Evolutionary conservation across 2,888 invertebrate species (phyloP), one percentile per base, ranked within the genome.

Genomic region (Labia minor): DNA sequence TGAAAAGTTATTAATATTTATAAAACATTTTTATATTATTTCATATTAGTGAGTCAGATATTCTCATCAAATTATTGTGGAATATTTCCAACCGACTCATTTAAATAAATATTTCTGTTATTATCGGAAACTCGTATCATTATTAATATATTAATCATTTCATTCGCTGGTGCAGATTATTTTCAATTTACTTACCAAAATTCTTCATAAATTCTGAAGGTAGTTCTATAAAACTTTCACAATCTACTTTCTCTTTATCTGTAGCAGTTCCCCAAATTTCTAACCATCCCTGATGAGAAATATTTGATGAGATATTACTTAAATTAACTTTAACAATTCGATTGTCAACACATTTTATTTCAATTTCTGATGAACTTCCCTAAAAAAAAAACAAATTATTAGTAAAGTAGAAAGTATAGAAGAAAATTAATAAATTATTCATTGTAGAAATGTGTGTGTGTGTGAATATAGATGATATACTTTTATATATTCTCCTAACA

Each of bases 131-230:
- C n/a, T n/a, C n/a, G n/a, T n/a, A n/a, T n/a, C n/a, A n/a, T n/a
- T n/a, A n/a, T n/a, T n/a, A n/a, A n/a, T n/a, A n/a, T n/a, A n/a
- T n/a, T n/a, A n/a, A n/a, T n/a, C n/a, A n/a, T n/a, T n/a, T n/a
- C n/a, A n/a, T n/a, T n/a, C n/a, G n/a, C n/a, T n/a, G n/a, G n/a
- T n/a, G n/a, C n/a, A n/a, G n/a, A n/a, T n/a, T n/a, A n/a, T n/a
- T n/a, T n/a, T n/a, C n/a, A n/a, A n/a, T n/a, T n/a, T n/a, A 49
- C 49, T 49, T 49, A 49, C 49, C 49, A 49, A 49, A 49, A 49
- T 49, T 49, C 3, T 49, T 49, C 49, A 49, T 49, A 49, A 49
- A 49, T 8, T 49, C 49, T 49, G 49, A 49, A 14, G 49, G 49
- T 14, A 49, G 14, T 49, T 49, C 49, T 8, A 49, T 49, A 49